Evolutionary conservation across 2,888 invertebrate species (phyloP), one percentile per base, ranked within the genome.

Genomic region (Macrosoma leucophasiata): DNA sequence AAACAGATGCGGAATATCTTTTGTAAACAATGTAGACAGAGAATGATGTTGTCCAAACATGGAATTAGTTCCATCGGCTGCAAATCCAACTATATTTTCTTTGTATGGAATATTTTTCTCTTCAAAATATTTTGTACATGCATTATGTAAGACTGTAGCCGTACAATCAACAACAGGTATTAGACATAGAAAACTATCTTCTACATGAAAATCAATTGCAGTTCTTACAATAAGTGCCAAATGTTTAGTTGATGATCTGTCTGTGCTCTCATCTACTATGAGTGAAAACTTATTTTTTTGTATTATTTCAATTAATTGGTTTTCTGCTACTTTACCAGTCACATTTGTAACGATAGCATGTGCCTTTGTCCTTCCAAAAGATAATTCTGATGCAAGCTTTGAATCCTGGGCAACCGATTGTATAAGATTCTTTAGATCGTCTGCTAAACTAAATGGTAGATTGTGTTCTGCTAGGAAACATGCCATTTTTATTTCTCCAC

Each of bases 111-210:
- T 22, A 3, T 22, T 4, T 22, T 22, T 10, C 9, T 29, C 15
- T 14, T 20, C 22, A 33, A 40, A 43, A 38, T 38, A 38, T 30
- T 43, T 30, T 4, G 36, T 19, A 3, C 19, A 41, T 51, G 41
- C 41, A 3, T 23, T 9, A 35, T 52, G 28, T 23, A 50, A 43
- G 5, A 37, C 42, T 44, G 30, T 46, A 18, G 53, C 52, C 31
- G 47, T 35, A 20, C 41, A 43, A 29, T 46, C 43, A 6, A 30
- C 35, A 24, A 51, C 36, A 19, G 50, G 50, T 51, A 55, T 50
- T 25, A 53, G 14, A 39, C 34, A 39, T 17, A 46, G 46, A 47
- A 52, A 55, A 29, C 26, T 49, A 29, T 51, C 52, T 50, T 50
- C 48, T 21, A 48, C 43, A 6, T 25, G 15, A 23, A 36, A 48